Percentiles rank a stretch among this genome's conserved stretches.
These are phyloP conservation scores for Trichonephila clavata DNA, from an alignment of 1,140 invertebrate genomes.

Conservation along the genomic window DNA sequence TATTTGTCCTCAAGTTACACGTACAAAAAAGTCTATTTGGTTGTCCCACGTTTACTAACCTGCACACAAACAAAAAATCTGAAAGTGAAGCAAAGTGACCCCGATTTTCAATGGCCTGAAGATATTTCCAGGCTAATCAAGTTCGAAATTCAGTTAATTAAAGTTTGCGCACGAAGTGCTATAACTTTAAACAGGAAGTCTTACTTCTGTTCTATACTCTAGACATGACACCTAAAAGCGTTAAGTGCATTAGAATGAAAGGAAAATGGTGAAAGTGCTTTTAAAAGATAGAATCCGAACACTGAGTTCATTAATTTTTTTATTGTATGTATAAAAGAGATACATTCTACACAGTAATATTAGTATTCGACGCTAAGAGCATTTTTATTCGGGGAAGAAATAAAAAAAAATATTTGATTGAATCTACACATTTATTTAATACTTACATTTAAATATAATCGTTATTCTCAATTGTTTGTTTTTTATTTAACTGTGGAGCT, in stretches of 20 bases:
- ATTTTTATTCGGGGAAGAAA: no score
- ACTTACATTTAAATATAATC: no score
- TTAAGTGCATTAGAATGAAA: no score
- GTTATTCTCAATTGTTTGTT: no score
- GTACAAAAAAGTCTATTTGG: background rate
- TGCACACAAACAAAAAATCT: conserved; percentile 5
- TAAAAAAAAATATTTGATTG: no score
- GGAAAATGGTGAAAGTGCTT: conserved; percentile 10
- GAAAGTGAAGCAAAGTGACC: conserved; percentile 12
- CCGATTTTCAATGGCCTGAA: conserved; percentile 5
- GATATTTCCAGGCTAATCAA: conserved; percentile 19
- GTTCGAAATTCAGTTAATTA: conserved; percentile 12
- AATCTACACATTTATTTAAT: background rate
- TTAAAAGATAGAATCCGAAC: background rate
- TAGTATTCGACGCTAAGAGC: background rate
- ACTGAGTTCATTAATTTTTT: background rate
- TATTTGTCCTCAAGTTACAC: background rate
- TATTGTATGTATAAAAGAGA: background rate
- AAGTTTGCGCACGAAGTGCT: background rate
- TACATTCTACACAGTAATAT: background rate
- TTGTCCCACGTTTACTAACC: background rate
- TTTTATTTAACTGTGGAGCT: no score
- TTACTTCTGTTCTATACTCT: background rate
- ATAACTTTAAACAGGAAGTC: background rate
- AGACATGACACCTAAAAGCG: background rate